Base-by-base conservation (phyloP, 2,113 vertebrate genomes). In the Rousettus leschenaultii region DNA sequence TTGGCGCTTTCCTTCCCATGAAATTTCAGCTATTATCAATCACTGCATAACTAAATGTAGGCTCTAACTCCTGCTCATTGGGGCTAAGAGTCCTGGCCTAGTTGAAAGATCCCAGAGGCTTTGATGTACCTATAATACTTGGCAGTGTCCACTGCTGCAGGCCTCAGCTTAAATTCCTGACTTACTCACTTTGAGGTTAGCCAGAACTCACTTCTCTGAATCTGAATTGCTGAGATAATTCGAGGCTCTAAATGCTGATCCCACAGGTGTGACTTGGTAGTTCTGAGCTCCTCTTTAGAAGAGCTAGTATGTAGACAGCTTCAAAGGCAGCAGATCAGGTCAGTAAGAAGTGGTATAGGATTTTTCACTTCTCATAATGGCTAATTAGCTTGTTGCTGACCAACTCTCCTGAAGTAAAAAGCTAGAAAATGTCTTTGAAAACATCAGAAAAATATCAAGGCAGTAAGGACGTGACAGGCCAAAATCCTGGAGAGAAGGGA, bases 141-240 rank as follows among this genome's bases (percentile, higher is more conserved):
- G 80, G 87, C 92, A 87, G 70, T 78, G 55, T 19, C 83, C 78
- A n/a, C 63, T 13, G 51, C 40, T 45, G n/a, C 21, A 74, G 79
- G 92, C 84, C 51, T 59, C 83, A 38, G 59, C 71, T 38, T 90
- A 92, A 70, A 84, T 73, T 77, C 91, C 84, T 33, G 51, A 89
- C 92, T 94, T 86, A 26, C 63, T 95, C 84, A 70, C 84, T 91
- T 74, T 92, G 89, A 98, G 65, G 26, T 96, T 94, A 94, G 80
- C 91, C 96, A 94, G 80, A 96, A 43, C 90, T 94, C 74, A 51
- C 16, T 66, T 91, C 53, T 89, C 79, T 59, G 45, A 66, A 59
- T 86, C 89, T n/a, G 80, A 97, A 84, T 84, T 90, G 75, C 59
- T 90, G 61, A 92, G 83, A 73, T 71, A 78, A 71, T 93, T 83